A percentile compares a stretch with the other conserved stretches of the same genome.
These are phyloP conservation scores for Bostrychus sinensis DNA, from an alignment of 2,113 vertebrate genomes.

Conservation along the genomic window DNA sequence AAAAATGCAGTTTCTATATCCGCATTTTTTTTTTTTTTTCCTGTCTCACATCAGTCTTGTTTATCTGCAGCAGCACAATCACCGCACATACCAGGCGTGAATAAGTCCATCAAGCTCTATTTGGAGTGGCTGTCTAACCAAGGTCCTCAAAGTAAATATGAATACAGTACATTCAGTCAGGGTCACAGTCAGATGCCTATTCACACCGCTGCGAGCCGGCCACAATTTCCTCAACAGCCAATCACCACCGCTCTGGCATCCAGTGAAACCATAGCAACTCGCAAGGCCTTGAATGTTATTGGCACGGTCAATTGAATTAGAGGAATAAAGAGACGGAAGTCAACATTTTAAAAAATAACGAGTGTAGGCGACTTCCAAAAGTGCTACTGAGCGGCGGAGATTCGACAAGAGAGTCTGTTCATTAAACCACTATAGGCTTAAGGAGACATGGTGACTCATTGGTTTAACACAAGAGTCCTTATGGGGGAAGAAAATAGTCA, in stretches of 20 bases:
- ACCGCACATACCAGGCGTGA: slow-evolving; percentile 42
- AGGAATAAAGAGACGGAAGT: slow-evolving; percentile 66
- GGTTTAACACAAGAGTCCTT: slow-evolving; percentile 17
- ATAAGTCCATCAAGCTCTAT: slow-evolving; percentile 47
- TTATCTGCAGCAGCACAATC: slow-evolving; percentile 23
- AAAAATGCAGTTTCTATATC: background rate
- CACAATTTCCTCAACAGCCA: slow-evolving; percentile 63
- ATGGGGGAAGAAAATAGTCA: background rate
- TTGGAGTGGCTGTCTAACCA: slow-evolving; percentile 57
- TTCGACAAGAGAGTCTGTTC: slow-evolving; percentile 46
- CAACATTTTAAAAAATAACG: slow-evolving; percentile 50
- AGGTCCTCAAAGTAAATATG: slow-evolving; percentile 67
- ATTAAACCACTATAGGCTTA: slow-evolving; percentile 25
- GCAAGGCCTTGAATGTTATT: slow-evolving; percentile 64
- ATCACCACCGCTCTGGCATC: slow-evolving; percentile 60
- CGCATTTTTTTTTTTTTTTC: background rate
- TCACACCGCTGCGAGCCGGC: slow-evolving; percentile 52
- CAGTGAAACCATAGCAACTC: slow-evolving; percentile 74
- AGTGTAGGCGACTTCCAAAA: slow-evolving; percentile 43
- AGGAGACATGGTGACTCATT: slow-evolving; percentile 19
- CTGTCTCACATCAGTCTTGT: slow-evolving; percentile 6
- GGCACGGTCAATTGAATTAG: slow-evolving; percentile 57
- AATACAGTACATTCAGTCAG: slow-evolving; percentile 69
- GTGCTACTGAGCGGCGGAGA: slow-evolving; percentile 35
- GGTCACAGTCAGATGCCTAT: slow-evolving; percentile 67